These are phyloP conservation scores for Pseudobourletiella spinata DNA, from an alignment of 1,140 invertebrate genomes.

Conservation along the genomic window DNA sequence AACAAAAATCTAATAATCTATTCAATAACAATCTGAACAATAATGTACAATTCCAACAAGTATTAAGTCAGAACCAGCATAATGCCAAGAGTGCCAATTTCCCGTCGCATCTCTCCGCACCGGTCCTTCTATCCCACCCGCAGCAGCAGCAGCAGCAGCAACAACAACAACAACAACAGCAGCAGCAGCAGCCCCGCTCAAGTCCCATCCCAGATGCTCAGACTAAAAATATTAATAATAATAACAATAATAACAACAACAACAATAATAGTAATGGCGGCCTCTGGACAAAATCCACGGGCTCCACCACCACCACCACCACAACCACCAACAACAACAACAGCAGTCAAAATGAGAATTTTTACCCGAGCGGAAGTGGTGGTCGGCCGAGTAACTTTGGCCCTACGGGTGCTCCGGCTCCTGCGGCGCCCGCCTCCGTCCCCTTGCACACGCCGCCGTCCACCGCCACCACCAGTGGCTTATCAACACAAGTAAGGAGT, in stretches of 20 bases:
- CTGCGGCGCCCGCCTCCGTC: too few species aligned
- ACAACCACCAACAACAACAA: neutral
- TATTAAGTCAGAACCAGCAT: constrained; percentile 28
- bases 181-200: constrained; percentile 8
- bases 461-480: neutral
- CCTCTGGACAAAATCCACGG: too few species aligned
- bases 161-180: constrained; percentile 14
- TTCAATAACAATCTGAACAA: constrained; percentile 14
- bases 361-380: constrained; percentile 16
- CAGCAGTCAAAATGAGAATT: constrained; percentile 8
- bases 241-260: neutral
- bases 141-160: too few species aligned
- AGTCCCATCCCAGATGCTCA: neutral
- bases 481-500: too few species aligned
- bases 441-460: neutral
- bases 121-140: constrained; percentile 6
- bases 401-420: constrained; percentile 27
- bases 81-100: constrained; percentile 29
- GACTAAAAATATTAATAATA: neutral
- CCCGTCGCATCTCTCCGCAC: constrained; percentile 6
- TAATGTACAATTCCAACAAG: constrained; percentile 29
- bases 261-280: neutral
- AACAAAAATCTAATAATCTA: constrained; percentile 11
- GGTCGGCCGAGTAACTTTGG: constrained; percentile 30
- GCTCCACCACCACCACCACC: neutral